Conservation (phyloP, 2,797 vertebrate genomes). For the Lepidocolaptes lacrymiger region DNA sequence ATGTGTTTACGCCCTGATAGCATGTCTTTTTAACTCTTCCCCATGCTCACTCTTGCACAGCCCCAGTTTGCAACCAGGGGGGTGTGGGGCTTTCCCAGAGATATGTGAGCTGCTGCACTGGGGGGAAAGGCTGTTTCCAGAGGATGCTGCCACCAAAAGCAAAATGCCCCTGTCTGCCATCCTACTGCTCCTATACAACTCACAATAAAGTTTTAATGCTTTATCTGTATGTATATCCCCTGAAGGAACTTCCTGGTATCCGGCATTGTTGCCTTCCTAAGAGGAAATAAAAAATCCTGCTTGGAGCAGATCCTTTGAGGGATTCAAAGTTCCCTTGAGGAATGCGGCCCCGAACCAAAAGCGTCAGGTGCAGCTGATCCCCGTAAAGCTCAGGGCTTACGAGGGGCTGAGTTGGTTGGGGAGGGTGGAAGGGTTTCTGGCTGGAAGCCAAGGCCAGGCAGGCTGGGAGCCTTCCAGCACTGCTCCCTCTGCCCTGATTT, state of each 20-base stretch:
- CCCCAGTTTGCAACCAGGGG: accelerated
- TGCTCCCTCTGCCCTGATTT: background rate
- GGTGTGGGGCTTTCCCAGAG: background rate
- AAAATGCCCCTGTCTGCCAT: background rate
- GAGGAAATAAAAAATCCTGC: background rate
- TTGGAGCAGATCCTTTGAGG: background rate
- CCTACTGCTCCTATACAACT: background rate
- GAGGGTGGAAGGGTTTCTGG: background rate
- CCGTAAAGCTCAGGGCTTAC: background rate
- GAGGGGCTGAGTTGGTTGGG: background rate
- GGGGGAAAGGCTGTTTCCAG: background rate
- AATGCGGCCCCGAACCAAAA: background rate
- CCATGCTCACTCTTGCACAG: accelerated
- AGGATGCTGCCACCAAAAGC: background rate
- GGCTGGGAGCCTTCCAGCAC: background rate
- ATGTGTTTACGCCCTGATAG: background rate
- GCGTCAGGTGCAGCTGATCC: slow-evolving; percentile 46
- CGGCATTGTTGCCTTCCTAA: background rate
- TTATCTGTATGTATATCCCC: accelerated
- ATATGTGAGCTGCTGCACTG: background rate
- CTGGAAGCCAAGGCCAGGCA: background rate
- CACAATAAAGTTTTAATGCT: background rate
- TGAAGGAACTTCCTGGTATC: background rate
- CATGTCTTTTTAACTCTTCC: background rate
- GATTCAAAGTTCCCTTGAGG: background rate